phyloP scores from a whole-genome alignment of 2,888 invertebrate species.

The Mantis religiosa region DNA sequence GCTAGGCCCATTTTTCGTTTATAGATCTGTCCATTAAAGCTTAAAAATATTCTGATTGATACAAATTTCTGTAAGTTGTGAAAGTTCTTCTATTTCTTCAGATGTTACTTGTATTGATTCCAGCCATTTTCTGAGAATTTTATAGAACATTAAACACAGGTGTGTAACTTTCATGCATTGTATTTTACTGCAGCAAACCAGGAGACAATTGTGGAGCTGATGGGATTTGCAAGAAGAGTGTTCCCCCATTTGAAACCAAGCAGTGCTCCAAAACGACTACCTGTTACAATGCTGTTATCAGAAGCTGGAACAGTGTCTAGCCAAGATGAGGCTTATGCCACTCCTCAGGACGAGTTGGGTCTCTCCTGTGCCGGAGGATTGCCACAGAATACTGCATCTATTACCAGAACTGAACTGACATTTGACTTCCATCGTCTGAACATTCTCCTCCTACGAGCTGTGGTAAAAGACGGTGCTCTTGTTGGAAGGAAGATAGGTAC shows the following conservation, averaged over 20 bases:
- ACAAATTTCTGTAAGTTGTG: no score
- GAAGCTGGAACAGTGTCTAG: slow-evolving; percentile 1
- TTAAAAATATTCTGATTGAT: no score
- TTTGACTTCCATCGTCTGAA: slow-evolving; percentile 92
- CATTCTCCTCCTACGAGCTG: slow-evolving; percentile 77
- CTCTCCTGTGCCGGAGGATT: slow-evolving; percentile 6
- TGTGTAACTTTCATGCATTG: not conserved
- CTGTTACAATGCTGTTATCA: not conserved
- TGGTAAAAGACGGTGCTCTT: slow-evolving; percentile 64
- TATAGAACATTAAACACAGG: no score
- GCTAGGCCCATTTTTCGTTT: no score
- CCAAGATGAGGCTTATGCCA: slow-evolving; percentile 4
- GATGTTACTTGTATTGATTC: no score
- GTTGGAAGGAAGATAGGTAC: slow-evolving; percentile 88
- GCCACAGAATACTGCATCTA: slow-evolving; percentile 29
- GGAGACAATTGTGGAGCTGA: slow-evolving; percentile 88
- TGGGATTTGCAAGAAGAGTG: slow-evolving; percentile 80
- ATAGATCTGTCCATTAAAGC: no score
- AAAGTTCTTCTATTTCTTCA: no score
- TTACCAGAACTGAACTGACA: slow-evolving; percentile 71
- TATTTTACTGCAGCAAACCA: slow-evolving; percentile 68
- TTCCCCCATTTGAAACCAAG: slow-evolving; percentile 46
- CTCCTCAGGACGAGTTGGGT: slow-evolving; percentile 1
- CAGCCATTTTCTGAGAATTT: no score
- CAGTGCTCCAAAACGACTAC: not conserved